These are phyloP conservation scores for Entomobrya proxima DNA, from an alignment of 2,888 invertebrate genomes.

Conservation along the genomic window DNA sequence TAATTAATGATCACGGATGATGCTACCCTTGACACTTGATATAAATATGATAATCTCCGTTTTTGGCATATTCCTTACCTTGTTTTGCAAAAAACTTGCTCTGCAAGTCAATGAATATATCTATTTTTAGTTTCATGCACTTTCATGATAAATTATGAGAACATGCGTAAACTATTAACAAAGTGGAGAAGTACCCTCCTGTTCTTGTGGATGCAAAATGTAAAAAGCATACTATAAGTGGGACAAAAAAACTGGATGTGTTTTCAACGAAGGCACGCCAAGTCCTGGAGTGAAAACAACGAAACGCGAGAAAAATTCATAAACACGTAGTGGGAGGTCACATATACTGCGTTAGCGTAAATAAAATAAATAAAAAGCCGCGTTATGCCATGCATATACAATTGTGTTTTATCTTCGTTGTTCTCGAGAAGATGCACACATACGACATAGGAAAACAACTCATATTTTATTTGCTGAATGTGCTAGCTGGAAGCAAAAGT, in stretches of 20 bases:
- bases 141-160: constrained; percentile 1
- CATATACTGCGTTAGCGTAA: background rate
- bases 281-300: background rate
- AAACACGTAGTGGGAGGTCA: background rate
- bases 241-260: background rate
- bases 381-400: background rate
- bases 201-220: too few relatives aligned
- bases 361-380: background rate
- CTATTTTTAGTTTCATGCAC: background rate
- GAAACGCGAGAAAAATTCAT: background rate
- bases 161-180: too few relatives aligned
- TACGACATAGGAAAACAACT: background rate
- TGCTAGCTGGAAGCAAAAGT: background rate
- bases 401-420: background rate
- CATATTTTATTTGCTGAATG: background rate
- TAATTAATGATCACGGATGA: too few relatives aligned
- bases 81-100: background rate
- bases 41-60: background rate
- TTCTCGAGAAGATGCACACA: background rate
- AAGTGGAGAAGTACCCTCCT: too few relatives aligned
- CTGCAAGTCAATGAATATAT: background rate
- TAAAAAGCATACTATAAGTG: background rate
- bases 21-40: too few relatives aligned
- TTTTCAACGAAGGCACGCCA: background rate
- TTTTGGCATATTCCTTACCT: background rate